A percentile compares a stretch with the other conserved stretches of the same genome.
Evolutionary conservation across 2,888 invertebrate species (phyloP).

Genomic region (Brenthis daphne): DNA sequence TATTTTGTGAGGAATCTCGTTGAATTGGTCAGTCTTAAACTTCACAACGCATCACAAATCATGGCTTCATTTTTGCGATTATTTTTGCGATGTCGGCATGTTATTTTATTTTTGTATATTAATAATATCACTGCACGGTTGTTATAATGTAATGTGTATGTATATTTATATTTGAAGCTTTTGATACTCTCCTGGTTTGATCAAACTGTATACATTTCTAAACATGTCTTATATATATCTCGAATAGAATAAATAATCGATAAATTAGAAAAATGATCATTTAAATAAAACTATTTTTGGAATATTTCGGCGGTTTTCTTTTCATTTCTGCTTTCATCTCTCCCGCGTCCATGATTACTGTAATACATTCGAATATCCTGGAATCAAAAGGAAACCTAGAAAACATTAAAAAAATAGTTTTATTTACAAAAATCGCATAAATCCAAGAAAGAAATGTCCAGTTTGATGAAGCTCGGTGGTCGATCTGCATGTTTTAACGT

Average conservation of each 20-base stretch:
- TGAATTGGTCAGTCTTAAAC: conserved; percentile 18
- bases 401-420: conserved; percentile 11
- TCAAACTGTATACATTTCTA: no score
- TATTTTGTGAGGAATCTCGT: conserved; percentile 47
- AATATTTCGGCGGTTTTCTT: no score
- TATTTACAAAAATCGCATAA: background rate
- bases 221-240: no score
- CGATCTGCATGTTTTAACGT: conserved; percentile 28
- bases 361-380: no score
- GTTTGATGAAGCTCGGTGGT: conserved; percentile 12
- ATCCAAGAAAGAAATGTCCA: background rate
- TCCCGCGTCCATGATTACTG: no score
- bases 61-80: conserved; percentile 46
- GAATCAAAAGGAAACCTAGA: no score
- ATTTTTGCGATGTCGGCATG: conserved; percentile 41
- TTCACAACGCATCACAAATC: conserved; percentile 49
- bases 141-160: conserved; percentile 3
- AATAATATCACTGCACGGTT: conserved; percentile 41
- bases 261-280: no score
- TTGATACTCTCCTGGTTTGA: conserved; percentile 22
- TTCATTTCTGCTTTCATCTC: no score
- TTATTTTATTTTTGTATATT: conserved; percentile 38
- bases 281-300: no score
- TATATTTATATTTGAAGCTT: conserved; percentile 13
- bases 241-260: no score